Evolutionary conservation across 2,113 vertebrate genomes (phyloP), one percentile per base, ranked within the genome.

Genomic region (Cyanoramphus novaezelandiae): DNA sequence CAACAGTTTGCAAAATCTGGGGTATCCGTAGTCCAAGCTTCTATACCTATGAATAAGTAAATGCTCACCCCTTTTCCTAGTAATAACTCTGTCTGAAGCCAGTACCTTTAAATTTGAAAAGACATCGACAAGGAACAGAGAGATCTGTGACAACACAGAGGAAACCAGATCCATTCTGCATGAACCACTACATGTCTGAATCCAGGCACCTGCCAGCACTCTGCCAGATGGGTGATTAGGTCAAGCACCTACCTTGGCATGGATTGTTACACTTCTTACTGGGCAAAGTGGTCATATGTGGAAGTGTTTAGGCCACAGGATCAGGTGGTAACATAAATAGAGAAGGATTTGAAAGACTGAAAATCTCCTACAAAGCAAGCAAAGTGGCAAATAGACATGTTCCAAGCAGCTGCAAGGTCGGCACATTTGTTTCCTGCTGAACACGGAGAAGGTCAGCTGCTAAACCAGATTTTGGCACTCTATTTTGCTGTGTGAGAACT

Each of bases 281-380:
- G 52, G 74, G 28, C 37, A 88, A 20, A 68, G 33, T 10, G 19
- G 57, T 16, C 2, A 0, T 7, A 28, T 0, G 0, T 16, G 17
- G 31, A 84, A 74, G 7, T 1, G 31, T 19, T 92, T 60, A 67
- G 49, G 16, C 17, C 60, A 75, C 31, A 41, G 25, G 9, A 47
- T 59, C 50, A 59, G 23, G 17, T 37, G 19, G 11, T 9, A 75
- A 14, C 28, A 33, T 11, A 31, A 27, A 29, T 1, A 52, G 13
- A 77, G 37, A 24, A 50, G 27, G 35, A 68, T 78, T 49, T 92
- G 41, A 41, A 86, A 92, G 10, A 29, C 1, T 59, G 21, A 1
- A 67, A 23, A 39, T 52, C n/a, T 50, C 53, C 27, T 28, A 5
- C 13, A 81, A 67, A 89, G 46, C 12, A 63, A 19, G 18, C n/a